Evolutionary conservation across 2,888 invertebrate genomes (phyloP).

Genomic region (Eupithecia centaureata): DNA sequence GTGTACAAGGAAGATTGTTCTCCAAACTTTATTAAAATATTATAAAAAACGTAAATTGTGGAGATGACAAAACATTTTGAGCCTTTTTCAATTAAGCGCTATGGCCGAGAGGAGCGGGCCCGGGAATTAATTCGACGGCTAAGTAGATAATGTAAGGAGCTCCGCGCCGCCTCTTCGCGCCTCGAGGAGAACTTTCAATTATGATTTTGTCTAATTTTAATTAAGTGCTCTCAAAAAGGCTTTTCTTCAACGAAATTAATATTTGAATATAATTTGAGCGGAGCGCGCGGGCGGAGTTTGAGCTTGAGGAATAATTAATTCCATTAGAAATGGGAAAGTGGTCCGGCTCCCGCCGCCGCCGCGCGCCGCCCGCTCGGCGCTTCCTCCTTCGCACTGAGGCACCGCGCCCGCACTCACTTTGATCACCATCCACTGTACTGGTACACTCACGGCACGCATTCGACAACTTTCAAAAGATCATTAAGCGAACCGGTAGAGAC

Average conservation of each 20-base stretch:
- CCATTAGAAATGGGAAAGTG: conserved; percentile 76
- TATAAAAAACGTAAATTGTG: conserved; percentile 36
- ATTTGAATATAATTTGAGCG: conserved; percentile 84
- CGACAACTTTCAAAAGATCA: conserved; percentile 26
- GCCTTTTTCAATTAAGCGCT: conserved; percentile 72
- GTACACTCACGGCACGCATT: conserved; percentile 1
- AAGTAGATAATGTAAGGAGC: conserved; percentile 81
- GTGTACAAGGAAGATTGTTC: not conserved
- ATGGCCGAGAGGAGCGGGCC: conserved; percentile 62
- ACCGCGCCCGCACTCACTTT: conserved; percentile 41
- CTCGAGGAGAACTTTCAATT: conserved; percentile 84
- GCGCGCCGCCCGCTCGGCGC: conserved; percentile 34
- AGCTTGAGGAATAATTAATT: conserved; percentile 82
- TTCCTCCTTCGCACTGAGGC: conserved; percentile 18
- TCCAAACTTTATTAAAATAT: conserved; percentile 36
- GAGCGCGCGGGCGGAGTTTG: conserved; percentile 82
- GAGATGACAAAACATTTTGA: conserved; percentile 68
- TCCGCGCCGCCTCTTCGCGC: conserved; percentile 78
- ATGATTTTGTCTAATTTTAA: conserved; percentile 85
- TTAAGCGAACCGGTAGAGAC: conserved; percentile 30
- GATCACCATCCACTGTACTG: conserved; percentile 34
- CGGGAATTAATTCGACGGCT: conserved; percentile 79
- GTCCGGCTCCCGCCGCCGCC: conserved; percentile 56
- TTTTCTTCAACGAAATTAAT: conserved; percentile 83
- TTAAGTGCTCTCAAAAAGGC: conserved; percentile 84